Conservation (phyloP, 2,888 invertebrate genomes). For the Abrostola triplasia region DNA sequence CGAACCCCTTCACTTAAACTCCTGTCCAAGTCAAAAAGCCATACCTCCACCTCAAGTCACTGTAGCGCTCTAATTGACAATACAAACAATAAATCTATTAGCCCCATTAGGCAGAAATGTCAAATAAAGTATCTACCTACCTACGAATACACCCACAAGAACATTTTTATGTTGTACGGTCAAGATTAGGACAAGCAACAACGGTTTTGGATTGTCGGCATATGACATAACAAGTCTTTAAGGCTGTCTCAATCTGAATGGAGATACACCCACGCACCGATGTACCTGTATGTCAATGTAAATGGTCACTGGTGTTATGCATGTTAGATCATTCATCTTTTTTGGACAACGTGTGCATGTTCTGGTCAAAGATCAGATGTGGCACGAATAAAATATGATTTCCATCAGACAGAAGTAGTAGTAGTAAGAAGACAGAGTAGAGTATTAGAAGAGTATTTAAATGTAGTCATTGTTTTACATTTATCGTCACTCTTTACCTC, state of each 20-base stretch:
- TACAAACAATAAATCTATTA: background rate
- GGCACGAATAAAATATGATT: too few relatives aligned
- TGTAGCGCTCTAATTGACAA: background rate
- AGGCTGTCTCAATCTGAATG: slow-evolving; percentile 17
- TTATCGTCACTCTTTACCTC: background rate
- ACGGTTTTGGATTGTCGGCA: slow-evolving; percentile 30
- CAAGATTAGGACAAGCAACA: slow-evolving; percentile 12
- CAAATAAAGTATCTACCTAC: slow-evolving; percentile 8
- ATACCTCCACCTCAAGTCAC: background rate
- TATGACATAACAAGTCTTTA: slow-evolving; percentile 30
- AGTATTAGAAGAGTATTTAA: background rate
- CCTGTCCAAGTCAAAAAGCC: too few relatives aligned
- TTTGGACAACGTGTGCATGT: background rate
- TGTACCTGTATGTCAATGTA: slow-evolving; percentile 2
- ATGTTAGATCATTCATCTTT: background rate
- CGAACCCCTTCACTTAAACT: too few relatives aligned
- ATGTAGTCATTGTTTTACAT: background rate
- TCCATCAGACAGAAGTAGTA: too few relatives aligned
- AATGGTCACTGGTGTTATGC: background rate
- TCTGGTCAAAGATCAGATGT: background rate
- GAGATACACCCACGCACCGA: slow-evolving; percentile 26
- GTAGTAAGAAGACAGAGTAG: too few relatives aligned
- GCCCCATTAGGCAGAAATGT: slow-evolving; percentile 16
- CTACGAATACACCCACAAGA: slow-evolving; percentile 35
- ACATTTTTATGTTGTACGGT: slow-evolving; percentile 9